Conservation (phyloP, 2,888 invertebrate species). For the Drosophila anomalata region DNA sequence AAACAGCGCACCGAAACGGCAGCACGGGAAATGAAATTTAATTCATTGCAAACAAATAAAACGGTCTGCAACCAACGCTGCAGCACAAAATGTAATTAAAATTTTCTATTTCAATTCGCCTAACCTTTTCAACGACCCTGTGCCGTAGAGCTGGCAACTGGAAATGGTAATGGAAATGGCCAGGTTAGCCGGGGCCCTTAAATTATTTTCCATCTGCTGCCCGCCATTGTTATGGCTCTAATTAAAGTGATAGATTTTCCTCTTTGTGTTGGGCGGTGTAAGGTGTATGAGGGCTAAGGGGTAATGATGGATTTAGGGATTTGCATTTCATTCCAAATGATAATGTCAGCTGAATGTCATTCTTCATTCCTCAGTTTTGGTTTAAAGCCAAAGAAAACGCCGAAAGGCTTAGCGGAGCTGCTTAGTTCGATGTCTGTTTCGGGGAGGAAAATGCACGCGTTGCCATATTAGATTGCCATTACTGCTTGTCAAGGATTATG, state of each 20-base stretch:
- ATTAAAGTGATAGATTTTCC: slow-evolving; percentile 73
- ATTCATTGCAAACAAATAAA: slow-evolving; percentile 70
- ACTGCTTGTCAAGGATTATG: slow-evolving; percentile 77
- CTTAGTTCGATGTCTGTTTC: slow-evolving; percentile 26
- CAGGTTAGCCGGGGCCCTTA: slow-evolving; percentile 42
- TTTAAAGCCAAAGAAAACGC: slow-evolving; percentile 50
- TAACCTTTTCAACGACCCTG: slow-evolving; percentile 47
- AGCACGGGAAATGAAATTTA: slow-evolving; percentile 74
- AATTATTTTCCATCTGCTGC: slow-evolving; percentile 60
- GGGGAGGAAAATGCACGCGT: slow-evolving; percentile 64
- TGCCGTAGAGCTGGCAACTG: slow-evolving; percentile 1
- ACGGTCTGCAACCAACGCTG: slow-evolving; percentile 54
- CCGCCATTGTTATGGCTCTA: slow-evolving; percentile 49
- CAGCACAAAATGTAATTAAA: slow-evolving; percentile 78
- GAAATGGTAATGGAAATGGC: slow-evolving; percentile 37
- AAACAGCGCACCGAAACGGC: slow-evolving; percentile 17
- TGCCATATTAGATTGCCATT: slow-evolving; percentile 79
- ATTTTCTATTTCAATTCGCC: slow-evolving; percentile 68
- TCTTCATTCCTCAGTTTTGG: slow-evolving; percentile 45
- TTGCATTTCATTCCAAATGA: slow-evolving; percentile 59
- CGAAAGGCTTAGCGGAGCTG: slow-evolving; percentile 52
- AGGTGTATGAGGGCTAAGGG: neutral
- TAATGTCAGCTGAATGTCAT: slow-evolving; percentile 58
- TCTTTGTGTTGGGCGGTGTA: slow-evolving; percentile 1
- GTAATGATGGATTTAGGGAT: slow-evolving; percentile 38